These are phyloP conservation scores for Paramormyrops kingsleyae DNA, from an alignment of 2,113 vertebrate genomes.

Conservation along the genomic window DNA sequence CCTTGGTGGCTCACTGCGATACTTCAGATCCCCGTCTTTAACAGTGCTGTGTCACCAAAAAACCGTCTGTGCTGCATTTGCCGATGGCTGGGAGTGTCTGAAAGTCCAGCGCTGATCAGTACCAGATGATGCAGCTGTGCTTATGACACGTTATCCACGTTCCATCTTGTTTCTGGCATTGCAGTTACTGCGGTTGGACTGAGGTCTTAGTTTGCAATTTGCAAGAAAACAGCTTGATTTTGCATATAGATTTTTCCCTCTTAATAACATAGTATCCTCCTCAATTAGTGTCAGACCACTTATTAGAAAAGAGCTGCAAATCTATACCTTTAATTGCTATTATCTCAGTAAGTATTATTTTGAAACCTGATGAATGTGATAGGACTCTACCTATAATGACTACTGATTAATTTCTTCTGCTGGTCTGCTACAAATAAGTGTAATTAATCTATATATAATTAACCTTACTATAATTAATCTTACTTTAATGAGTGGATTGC, in stretches of 20 bases:
- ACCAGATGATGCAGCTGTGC: conserved; percentile 11
- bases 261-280: background rate
- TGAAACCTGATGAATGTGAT: background rate
- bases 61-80: background rate
- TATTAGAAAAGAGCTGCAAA: background rate
- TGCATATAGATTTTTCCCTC: background rate
- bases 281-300: background rate
- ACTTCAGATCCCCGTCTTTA: no score
- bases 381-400: background rate
- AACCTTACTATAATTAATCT: background rate
- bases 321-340: background rate
- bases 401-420: background rate
- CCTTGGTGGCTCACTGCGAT: background rate
- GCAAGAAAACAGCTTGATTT: background rate
- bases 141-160: background rate
- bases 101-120: background rate
- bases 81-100: background rate
- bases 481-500: background rate
- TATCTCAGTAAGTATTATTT: background rate
- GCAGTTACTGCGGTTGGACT: background rate
- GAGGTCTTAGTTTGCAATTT: background rate
- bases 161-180: background rate
- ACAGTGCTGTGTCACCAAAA: no score
- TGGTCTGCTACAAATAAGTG: background rate
- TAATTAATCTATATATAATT: background rate